Base-by-base conservation (phyloP, 2,113 vertebrate species). In the Lycaon pictus region DNA sequence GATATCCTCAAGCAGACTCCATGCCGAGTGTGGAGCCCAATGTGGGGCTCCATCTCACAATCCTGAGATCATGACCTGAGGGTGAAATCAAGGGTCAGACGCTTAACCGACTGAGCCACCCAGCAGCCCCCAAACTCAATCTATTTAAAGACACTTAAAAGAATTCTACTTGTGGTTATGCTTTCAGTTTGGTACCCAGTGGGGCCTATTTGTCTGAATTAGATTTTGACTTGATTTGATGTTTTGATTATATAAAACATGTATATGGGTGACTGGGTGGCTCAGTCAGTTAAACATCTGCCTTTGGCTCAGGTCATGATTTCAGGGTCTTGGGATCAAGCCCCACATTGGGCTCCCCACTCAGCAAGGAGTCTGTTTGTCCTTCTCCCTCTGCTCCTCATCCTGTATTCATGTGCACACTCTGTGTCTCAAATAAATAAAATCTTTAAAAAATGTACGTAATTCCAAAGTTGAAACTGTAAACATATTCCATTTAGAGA, bases 151-250 rank as follows among this genome's bases (percentile, higher is more conserved):
- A 84, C 60, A 96, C 15, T 82, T 76, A 94, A 95, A 96, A 90
- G 55, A 92, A 92, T 80, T 96, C 25, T 85, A 16, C 51, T 55
- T 79, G 48, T 93, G 82, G 58, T 79, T 92, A 81, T 65, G 60
- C 25, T 95, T 96, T 95, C 43, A 20, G 62, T 96, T 96, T 93
- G 37, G 80, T 88, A 82, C 48, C 27, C 4, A 86, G n/a, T 81
- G 43, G 90, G 53, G 27, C 81, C 74, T 51, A 71, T 90, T 96
- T 96, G 79, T 96, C 95, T 97, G 74, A 92, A 92, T 95, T 92
- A 90, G 17, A 96, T 93, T 93, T 93, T 94, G 71, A 90, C 53
- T 84, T 89, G 86, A 94, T 96, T 95, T 97, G 90, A 27, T 93
- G 56, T 90, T 96, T 96, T 74, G 90, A 88, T 96, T 85, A 89